Conservation (phyloP, 2,797 vertebrate genomes). For the Sarcoramphus papa region DNA sequence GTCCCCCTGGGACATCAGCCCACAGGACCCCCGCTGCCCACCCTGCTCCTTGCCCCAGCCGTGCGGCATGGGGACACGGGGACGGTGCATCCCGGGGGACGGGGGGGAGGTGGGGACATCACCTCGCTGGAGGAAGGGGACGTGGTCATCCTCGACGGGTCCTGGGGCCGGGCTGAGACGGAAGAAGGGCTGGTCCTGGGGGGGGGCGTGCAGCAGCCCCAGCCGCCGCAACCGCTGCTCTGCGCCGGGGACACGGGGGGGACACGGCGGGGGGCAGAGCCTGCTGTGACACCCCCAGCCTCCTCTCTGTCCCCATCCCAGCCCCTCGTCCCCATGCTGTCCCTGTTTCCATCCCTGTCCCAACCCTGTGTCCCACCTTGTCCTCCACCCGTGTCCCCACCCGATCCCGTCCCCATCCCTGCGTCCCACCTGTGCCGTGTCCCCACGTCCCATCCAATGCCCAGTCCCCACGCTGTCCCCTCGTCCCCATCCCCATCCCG, state of each 20-base stretch:
- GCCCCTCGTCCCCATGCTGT: neutral
- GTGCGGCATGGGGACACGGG: no score
- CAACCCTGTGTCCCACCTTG: neutral
- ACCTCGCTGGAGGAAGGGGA: slow-evolving; percentile 76
- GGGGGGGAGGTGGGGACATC: neutral
- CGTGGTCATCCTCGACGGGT: slow-evolving; percentile 87
- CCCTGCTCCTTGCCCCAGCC: neutral
- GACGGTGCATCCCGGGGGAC: accelerated
- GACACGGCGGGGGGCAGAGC: no score
- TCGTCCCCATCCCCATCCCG: no score
- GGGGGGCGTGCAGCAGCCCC: slow-evolving; percentile 81
- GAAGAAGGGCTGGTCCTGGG: slow-evolving; percentile 83
- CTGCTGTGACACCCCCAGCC: slow-evolving; percentile 49
- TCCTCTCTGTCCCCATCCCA: neutral
- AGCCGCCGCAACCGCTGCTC: slow-evolving; percentile 76
- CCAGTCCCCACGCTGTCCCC: neutral
- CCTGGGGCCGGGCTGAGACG: slow-evolving; percentile 57
- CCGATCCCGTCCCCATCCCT: neutral
- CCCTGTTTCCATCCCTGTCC: neutral
- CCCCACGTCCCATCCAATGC: neutral
- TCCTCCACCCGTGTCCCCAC: neutral
- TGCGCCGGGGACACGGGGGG: slow-evolving; percentile 65
- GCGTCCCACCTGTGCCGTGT: neutral
- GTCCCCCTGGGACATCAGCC: neutral
- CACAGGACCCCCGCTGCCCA: no score